Evolutionary conservation across 1,140 invertebrate genomes (phyloP), one percentile per base, ranked within the genome.

Genomic region (Luehdorfia chinensis): DNA sequence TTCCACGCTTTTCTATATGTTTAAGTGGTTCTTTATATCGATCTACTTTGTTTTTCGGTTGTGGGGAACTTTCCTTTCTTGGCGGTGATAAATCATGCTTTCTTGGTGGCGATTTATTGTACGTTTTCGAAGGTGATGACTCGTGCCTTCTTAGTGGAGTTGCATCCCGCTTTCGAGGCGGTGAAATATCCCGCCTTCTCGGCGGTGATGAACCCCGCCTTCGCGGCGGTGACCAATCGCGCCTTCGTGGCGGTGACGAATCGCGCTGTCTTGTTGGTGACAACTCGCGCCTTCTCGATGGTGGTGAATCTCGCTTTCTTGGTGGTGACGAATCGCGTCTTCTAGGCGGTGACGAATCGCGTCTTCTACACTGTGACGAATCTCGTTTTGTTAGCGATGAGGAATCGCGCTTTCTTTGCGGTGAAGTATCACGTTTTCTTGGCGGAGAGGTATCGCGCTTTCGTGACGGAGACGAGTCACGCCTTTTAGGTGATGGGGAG

Each of bases 21-120:
- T n/a, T n/a, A n/a, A n/a, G n/a, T n/a, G n/a, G n/a, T 3, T 55
- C 50, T 50, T 66, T 76, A 27, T 39, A 55, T 52, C 69, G 73
- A 1, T 78, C 67, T n/a, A 23, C 2, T 53, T 71, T 76, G 4
- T 41, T 70, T 23, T 67, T 55, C 3, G 28, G 25, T 6, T 8
- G 1, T 1, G 28, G 28, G 4, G 28, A 12, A 4, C n/a, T 11
- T 9, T 31, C 4, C 12, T 12, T 31, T 28, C 7, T 16, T 15
- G 39, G 39, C 1, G 39, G 18, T n/a, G n/a, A n/a, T n/a, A n/a
- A n/a, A 0, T 43, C 23, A 6, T 16, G 39, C n/a, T 14, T 30
- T 16, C 25, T 14, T 15, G 23, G 39, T 1, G 39, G 16, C 2
- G 11, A 12, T 11, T 13, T 31, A 12, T 31, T 9, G 4, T 31